Conservation (phyloP, 2,113 vertebrate species). For the Paralichthys olivaceus region DNA sequence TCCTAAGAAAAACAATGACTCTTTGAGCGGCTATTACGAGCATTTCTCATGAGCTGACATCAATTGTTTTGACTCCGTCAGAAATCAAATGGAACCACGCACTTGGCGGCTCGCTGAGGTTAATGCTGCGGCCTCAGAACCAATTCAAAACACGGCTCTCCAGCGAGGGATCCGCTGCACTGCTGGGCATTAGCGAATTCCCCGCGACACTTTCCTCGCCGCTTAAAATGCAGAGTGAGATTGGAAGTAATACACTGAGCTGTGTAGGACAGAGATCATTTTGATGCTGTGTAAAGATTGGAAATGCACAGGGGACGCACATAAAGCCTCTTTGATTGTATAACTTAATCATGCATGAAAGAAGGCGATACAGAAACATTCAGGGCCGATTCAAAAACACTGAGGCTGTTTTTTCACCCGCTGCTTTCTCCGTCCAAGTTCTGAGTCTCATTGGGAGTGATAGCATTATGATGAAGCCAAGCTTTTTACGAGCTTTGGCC, state of each 20-base stretch:
- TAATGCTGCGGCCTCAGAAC: slow-evolving; percentile 52
- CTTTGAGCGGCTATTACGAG: slow-evolving; percentile 38
- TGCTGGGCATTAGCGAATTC: slow-evolving; percentile 62
- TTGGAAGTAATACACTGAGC: slow-evolving; percentile 57
- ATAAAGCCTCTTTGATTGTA: slow-evolving; percentile 65
- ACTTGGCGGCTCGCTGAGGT: slow-evolving; percentile 51
- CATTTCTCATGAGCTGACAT: slow-evolving; percentile 65
- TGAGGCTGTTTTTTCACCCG: slow-evolving; percentile 20
- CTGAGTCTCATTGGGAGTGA: slow-evolving; percentile 58
- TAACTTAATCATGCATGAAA: slow-evolving; percentile 71
- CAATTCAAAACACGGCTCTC: slow-evolving; percentile 72
- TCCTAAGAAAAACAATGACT: slow-evolving; percentile 56
- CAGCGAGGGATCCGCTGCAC: slow-evolving; percentile 53
- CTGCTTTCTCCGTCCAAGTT: slow-evolving; percentile 49
- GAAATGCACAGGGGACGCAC: slow-evolving; percentile 56
- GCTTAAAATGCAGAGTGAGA: slow-evolving; percentile 58
- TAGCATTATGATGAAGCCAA: slow-evolving; percentile 52
- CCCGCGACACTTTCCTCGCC: slow-evolving; percentile 54
- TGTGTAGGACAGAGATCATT: slow-evolving; percentile 57
- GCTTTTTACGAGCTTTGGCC: slow-evolving; percentile 63
- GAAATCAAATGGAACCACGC: slow-evolving; percentile 66
- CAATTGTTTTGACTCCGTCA: slow-evolving; percentile 70
- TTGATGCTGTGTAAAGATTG: slow-evolving; percentile 54
- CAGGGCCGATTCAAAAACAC: slow-evolving; percentile 56
- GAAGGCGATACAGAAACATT: slow-evolving; percentile 65